A percentile compares a stretch with the other conserved stretches of the same genome.
Conservation (phyloP, 2,797 vertebrate genomes). For the Pseudopleuronectes americanus region DNA sequence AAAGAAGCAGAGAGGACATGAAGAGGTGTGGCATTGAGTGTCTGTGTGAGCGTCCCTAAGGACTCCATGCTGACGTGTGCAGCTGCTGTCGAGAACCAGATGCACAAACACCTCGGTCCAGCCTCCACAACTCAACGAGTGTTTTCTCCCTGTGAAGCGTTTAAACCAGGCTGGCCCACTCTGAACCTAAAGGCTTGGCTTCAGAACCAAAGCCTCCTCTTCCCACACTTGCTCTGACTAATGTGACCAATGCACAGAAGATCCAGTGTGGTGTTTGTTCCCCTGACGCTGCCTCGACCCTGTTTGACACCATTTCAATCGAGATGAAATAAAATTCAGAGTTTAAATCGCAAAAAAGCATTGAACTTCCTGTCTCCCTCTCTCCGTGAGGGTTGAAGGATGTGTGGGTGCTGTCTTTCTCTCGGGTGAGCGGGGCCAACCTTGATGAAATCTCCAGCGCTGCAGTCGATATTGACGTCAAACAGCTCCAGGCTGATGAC, state of each 20-base stretch:
- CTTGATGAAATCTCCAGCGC: slow-evolving; percentile 91
- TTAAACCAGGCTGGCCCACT: slow-evolving; percentile 31
- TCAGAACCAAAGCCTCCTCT: slow-evolving; percentile 58
- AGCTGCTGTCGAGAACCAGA: not conserved
- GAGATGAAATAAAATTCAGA: slow-evolving; percentile 40
- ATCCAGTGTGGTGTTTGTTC: slow-evolving; percentile 50
- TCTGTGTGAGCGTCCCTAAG: not conserved
- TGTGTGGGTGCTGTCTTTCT: slow-evolving; percentile 31
- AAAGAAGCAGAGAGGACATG: not conserved
- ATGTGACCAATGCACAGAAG: slow-evolving; percentile 58
- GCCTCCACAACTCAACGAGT: not conserved
- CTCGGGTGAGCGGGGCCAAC: slow-evolving; percentile 70
- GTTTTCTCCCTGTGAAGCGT: slow-evolving; percentile 21
- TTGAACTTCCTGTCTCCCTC: slow-evolving; percentile 18
- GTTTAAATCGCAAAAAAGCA: slow-evolving; percentile 19
- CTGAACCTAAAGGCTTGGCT: slow-evolving; percentile 58
- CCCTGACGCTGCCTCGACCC: slow-evolving; percentile 43
- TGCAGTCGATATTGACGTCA: slow-evolving; percentile 89
- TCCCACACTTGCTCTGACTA: slow-evolving; percentile 63
- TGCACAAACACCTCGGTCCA: not conserved
- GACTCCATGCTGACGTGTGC: not conserved
- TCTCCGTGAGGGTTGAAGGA: not conserved
- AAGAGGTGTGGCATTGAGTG: not conserved
- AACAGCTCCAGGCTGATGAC: slow-evolving; percentile 87
- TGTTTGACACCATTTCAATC: slow-evolving; percentile 53